A percentile compares a stretch with the other conserved stretches of the same genome.
These are phyloP conservation scores for Vesta saturnalis DNA, from an alignment of 2,888 invertebrate species.

Conservation along the genomic window DNA sequence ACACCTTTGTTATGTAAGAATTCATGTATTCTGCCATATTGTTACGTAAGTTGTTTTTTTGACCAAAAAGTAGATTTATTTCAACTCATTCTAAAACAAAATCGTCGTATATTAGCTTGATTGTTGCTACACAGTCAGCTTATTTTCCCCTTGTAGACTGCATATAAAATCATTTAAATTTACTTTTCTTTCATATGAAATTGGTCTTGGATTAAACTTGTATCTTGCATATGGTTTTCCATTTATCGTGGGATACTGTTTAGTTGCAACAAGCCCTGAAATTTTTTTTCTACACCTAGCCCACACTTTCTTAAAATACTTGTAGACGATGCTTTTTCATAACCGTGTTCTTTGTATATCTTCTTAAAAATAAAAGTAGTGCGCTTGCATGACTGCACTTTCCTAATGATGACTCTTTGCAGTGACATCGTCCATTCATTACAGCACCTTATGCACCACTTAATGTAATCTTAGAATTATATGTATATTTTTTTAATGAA, in stretches of 20 bases:
- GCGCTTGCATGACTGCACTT: background rate
- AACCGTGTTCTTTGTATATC: conserved; percentile 8
- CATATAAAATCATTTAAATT: background rate
- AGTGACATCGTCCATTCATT: background rate
- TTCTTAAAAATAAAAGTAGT: background rate
- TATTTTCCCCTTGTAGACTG: background rate
- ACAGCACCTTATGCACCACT: conserved; percentile 7
- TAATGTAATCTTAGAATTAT: too few relatives aligned
- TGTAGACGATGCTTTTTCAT: background rate
- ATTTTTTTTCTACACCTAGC: conserved; percentile 4
- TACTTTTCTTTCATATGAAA: background rate
- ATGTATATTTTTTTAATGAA: too few relatives aligned
- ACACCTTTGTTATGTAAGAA: too few relatives aligned
- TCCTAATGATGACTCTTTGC: conserved; percentile 4
- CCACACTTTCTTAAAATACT: conserved; percentile 9
- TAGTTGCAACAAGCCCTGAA: conserved; percentile 3
- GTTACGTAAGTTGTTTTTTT: too few relatives aligned
- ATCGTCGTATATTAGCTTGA: conserved; percentile 9
- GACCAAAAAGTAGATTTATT: background rate
- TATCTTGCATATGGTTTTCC: background rate
- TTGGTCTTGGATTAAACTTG: conserved; percentile 9
- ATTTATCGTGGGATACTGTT: background rate
- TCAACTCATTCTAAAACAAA: background rate
- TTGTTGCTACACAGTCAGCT: background rate
- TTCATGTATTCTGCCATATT: too few relatives aligned